phyloP scores from a whole-genome alignment of 2,113 vertebrate species.

The Psophia crepitans region DNA sequence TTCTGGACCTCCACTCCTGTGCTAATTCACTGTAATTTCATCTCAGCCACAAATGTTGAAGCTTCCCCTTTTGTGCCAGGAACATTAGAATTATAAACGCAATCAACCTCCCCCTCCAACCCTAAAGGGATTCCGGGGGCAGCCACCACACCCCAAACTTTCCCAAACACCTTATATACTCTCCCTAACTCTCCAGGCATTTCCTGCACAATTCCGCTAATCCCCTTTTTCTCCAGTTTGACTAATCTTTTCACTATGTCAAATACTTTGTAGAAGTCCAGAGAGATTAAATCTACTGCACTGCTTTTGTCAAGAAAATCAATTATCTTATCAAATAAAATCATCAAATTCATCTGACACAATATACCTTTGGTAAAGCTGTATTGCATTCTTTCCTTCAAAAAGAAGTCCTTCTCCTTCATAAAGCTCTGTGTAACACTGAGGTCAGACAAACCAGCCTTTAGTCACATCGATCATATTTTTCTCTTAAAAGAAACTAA shows the following conservation, averaged over 20 bases:
- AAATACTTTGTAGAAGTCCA: neutral
- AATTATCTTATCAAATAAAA: constrained; percentile 46
- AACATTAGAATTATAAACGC: neutral
- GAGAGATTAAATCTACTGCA: constrained; percentile 34
- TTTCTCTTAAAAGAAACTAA: neutral
- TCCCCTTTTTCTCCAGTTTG: neutral
- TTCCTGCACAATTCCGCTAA: neutral
- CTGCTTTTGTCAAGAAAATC: constrained; percentile 25
- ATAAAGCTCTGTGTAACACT: neutral
- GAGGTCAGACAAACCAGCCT: neutral
- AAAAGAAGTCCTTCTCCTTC: neutral
- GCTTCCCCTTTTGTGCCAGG: neutral
- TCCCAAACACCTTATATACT: neutral
- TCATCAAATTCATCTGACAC: neutral
- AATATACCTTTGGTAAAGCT: neutral
- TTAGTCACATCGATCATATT: neutral
- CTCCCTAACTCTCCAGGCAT: neutral
- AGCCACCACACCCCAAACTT: neutral
- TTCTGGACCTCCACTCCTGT: neutral
- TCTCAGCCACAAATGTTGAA: neutral
- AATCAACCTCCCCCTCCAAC: neutral
- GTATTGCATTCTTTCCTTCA: neutral
- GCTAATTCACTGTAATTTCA: neutral
- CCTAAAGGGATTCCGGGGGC: neutral
- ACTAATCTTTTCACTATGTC: neutral